Percentiles rank a stretch among this genome's conserved stretches.
Evolutionary conservation across 2,797 vertebrate species (phyloP).

Genomic region (Enteromius fasciolatus): DNA sequence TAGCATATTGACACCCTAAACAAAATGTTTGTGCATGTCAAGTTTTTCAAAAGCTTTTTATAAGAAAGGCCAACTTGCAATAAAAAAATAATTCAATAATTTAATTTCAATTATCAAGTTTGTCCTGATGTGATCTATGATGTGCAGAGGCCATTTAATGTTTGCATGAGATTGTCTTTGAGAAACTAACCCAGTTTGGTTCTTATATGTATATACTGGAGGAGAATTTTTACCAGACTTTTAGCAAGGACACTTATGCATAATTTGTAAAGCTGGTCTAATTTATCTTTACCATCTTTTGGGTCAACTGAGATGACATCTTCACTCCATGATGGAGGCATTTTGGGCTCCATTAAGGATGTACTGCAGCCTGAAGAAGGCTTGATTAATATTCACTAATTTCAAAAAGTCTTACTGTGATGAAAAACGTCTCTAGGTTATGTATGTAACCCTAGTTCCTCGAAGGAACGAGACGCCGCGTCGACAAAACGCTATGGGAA

Average conservation of each 20-base stretch:
- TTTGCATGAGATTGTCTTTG: conserved; percentile 15
- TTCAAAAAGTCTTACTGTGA: not conserved
- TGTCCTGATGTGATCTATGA: too few species aligned
- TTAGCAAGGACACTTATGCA: not conserved
- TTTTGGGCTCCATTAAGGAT: not conserved
- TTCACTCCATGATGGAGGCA: not conserved
- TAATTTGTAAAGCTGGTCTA: conserved; percentile 5
- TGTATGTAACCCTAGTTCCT: too few species aligned
- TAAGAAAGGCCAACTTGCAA: not conserved
- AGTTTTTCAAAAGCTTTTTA: not conserved
- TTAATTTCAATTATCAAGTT: too few species aligned
- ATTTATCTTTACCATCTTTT: not conserved
- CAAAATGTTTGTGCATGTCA: not conserved
- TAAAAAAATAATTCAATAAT: too few species aligned
- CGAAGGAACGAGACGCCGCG: too few species aligned
- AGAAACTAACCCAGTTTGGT: not conserved
- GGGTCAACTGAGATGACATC: not conserved
- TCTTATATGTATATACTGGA: not conserved
- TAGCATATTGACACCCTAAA: not conserved
- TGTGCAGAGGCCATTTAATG: not conserved
- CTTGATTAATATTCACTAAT: not conserved
- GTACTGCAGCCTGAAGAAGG: not conserved
- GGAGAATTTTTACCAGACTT: not conserved
- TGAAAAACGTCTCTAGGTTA: not conserved
- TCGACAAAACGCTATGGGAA: too few species aligned